phyloP scores from a whole-genome alignment of 2,888 invertebrate genomes.

The Scrobipalpa costella region DNA sequence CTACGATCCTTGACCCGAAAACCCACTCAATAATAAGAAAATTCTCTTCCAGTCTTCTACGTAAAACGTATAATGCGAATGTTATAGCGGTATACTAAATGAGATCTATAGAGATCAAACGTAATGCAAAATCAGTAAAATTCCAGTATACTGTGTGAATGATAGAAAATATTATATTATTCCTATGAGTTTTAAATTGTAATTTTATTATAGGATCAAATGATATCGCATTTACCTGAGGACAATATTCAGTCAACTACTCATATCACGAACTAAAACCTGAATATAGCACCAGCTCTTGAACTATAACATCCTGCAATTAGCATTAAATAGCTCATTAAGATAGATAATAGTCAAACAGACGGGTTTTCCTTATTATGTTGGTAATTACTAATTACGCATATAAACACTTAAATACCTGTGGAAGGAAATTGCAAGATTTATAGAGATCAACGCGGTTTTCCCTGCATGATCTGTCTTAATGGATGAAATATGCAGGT shows the following conservation, averaged over 20 bases:
- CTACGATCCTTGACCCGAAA: no score
- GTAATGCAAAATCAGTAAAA: no score
- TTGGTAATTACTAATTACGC: constrained; percentile 31
- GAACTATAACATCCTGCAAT: constrained; percentile 65
- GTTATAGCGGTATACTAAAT: no score
- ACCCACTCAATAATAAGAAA: no score
- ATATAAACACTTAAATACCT: constrained; percentile 16
- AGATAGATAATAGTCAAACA: constrained; percentile 60
- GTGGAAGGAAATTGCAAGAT: constrained; percentile 15
- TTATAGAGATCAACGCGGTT: constrained; percentile 12
- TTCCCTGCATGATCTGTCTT: neutral
- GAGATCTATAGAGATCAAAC: no score
- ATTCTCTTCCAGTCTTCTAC: no score
- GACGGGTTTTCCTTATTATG: constrained; percentile 65
- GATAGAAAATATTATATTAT: no score
- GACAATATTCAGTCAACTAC: neutral
- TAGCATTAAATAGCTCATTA: constrained; percentile 77
- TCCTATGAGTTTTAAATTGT: no score
- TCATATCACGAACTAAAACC: neutral
- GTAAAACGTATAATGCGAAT: no score
- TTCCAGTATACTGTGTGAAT: no score
- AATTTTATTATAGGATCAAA: no score
- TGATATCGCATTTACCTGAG: neutral
- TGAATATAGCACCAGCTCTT: neutral
- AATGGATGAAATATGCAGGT: neutral